phyloP scores from a whole-genome alignment of 2,797 vertebrate genomes.

The Scolopax bukidnonensis region DNA sequence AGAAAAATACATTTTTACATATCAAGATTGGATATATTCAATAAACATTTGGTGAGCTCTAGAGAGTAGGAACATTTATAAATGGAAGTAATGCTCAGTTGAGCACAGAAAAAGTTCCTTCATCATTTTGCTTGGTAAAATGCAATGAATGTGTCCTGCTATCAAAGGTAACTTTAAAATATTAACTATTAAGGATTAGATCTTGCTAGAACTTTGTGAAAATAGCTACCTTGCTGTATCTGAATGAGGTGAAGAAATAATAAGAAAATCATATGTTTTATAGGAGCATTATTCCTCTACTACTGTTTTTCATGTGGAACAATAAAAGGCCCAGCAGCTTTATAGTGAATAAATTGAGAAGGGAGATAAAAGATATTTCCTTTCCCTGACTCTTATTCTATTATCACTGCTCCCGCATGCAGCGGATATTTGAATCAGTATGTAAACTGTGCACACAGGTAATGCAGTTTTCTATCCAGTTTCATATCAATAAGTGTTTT shows the following conservation, averaged over 20 bases:
- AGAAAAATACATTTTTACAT: neutral
- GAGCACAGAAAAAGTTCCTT: neutral
- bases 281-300: neutral
- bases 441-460: neutral
- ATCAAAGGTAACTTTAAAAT: neutral
- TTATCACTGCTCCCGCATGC: neutral
- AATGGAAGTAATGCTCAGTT: neutral
- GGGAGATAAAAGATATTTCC: neutral
- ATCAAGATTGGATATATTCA: neutral
- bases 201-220: neutral
- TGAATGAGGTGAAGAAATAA: constrained; percentile 6
- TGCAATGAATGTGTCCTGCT: neutral
- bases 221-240: neutral
- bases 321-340: constrained; percentile 16
- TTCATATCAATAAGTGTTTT: neutral
- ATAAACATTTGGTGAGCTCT: neutral
- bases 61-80: neutral
- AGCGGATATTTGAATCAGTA: neutral
- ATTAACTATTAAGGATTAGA: neutral
- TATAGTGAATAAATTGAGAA: neutral
- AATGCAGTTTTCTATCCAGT: neutral
- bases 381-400: neutral
- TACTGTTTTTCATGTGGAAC: constrained; percentile 12
- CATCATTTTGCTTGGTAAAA: neutral
- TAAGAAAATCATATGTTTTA: constrained; percentile 12